Evolutionary conservation across 2,888 invertebrate species (phyloP).

Genomic region (Polydrusus cervinus): DNA sequence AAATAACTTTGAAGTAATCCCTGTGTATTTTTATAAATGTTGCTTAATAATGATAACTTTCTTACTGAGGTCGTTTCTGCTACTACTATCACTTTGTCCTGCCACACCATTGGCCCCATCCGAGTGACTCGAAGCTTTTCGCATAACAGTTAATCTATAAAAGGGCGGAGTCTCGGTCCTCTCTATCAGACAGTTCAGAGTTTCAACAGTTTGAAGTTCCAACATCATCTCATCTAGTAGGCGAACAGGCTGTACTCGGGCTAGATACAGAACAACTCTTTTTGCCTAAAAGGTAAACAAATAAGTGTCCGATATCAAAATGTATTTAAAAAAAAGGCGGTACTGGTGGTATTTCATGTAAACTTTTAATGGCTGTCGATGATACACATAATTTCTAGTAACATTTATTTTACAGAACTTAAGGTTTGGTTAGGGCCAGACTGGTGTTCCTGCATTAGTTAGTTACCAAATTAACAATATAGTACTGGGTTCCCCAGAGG

Average conservation of each 20-base stretch:
- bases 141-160: constrained; percentile 93
- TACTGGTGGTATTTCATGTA: no score
- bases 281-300: constrained; percentile 82
- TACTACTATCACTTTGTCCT: constrained; percentile 72
- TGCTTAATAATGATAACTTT: neutral
- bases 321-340: no score
- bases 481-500: no score
- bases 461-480: no score
- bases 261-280: constrained; percentile 93
- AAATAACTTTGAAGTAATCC: no score
- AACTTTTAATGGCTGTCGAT: no score
- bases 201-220: constrained; percentile 97
- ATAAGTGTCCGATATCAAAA: neutral
- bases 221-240: constrained; percentile 97
- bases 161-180: constrained; percentile 98
- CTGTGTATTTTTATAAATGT: no score
- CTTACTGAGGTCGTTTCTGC: constrained; percentile 69
- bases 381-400: no score
- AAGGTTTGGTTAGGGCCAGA: no score
- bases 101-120: constrained; percentile 75
- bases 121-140: constrained; percentile 91
- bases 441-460: no score
- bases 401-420: no score
- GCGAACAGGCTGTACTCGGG: constrained; percentile 92
- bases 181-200: constrained; percentile 95